Base-by-base conservation (phyloP, 2,888 invertebrate genomes). In the Acanthopleura granulata region DNA sequence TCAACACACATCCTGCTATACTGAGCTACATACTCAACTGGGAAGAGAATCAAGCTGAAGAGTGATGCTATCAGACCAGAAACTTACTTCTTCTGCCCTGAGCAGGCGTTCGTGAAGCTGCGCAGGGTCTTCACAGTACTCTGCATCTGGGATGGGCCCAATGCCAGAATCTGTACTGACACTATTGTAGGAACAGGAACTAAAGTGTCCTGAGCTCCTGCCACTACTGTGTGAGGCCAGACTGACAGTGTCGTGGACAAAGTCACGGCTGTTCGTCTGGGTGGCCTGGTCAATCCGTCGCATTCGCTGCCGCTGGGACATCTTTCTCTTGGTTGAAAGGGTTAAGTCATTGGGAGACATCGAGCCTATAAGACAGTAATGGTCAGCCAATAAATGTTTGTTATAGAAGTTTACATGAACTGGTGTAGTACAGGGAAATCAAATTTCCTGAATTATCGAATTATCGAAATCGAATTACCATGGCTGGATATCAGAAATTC, bases 261-360 rank as follows among this genome's bases (percentile, higher is more conserved):
- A 40, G 18, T 71, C 40, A 6, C 22, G 40, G 9, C 15, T 16
- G 71, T 40, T 71, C 57, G 89, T 87, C 81, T 88, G 88, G 22
- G 88, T 87, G 40, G 84, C 81, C 69, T 84, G 84, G 69, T 84
- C 84, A 14, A 82, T 81, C 18, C 84, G 79, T 6, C 82, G 81
- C 66, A 27, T 27, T 66, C 25, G 18, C 61, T 79, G 82, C 74
- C 84, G 84, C 79, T 88, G 87, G 16, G 89, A 89, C 82, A 89
- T 88, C 79, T 88, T 88, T n/a, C 89, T 82, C 78, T 89, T 89
- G 69, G 86, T 80, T 62, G 86, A 83, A 62, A 87, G 82, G 18
- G 88, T 88, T 69, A 88, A 81, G 76, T 88, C 87, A 75, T 83
- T 82, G 69, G 82, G 82, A 70, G 80, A 78, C 66, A 66, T 27